phyloP scores from a whole-genome alignment of 2,797 vertebrate genomes.

The Emys orbicularis region DNA sequence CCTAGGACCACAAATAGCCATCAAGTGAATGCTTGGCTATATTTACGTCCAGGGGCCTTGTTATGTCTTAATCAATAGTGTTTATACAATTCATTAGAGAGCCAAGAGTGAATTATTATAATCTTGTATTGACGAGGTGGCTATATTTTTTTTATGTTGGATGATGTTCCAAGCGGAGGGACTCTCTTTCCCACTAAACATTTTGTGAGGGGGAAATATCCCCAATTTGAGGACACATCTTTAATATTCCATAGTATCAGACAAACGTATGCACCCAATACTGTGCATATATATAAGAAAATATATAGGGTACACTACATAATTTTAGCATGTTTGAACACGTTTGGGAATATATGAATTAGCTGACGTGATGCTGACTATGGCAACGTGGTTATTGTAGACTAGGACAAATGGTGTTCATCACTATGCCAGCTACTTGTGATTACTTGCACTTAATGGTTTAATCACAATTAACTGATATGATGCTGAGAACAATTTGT shows the following conservation, averaged over 20 bases:
- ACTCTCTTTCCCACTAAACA: neutral
- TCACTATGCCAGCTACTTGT: neutral
- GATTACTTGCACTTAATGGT: neutral
- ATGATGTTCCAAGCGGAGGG: accelerated
- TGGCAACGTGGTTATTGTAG: accelerated
- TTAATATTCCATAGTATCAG: neutral
- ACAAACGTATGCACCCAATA: accelerated
- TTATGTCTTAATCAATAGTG: neutral
- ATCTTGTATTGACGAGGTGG: neutral
- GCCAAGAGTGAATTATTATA: neutral
- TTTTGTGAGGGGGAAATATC: neutral
- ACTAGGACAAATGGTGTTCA: neutral
- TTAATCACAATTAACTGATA: neutral
- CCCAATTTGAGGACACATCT: neutral
- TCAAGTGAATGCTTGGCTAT: conserved; percentile 29
- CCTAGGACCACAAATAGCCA: conserved; percentile 63
- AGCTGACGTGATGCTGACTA: neutral
- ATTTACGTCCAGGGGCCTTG: conserved; percentile 58
- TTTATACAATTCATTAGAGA: conserved; percentile 7
- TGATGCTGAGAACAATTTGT: neutral
- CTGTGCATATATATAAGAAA: neutral
- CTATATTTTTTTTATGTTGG: neutral
- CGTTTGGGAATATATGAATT: neutral
- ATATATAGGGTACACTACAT: accelerated
- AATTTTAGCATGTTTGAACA: neutral